phyloP scores from a whole-genome alignment of 1,140 invertebrate genomes.

The Neodiprion virginianus region DNA sequence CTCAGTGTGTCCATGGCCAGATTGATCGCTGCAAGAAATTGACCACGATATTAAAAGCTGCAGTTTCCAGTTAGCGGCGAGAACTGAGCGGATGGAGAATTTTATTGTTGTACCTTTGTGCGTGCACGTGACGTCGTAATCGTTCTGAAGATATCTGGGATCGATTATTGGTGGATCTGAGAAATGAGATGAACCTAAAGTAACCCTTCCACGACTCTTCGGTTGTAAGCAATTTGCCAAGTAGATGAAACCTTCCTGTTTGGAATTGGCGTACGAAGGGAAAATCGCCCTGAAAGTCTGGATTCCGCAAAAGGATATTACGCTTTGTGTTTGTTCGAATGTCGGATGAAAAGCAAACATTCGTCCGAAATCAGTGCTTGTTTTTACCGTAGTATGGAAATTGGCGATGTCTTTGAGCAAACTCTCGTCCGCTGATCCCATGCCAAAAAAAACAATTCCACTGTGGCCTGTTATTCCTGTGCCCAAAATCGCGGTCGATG shows the following conservation, averaged over 20 bases:
- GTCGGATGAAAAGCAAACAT: conserved; percentile 6
- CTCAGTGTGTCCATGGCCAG: conserved; percentile 64
- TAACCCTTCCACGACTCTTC: conserved; percentile 69
- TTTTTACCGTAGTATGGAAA: conserved; percentile 66
- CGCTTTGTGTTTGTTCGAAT: not conserved
- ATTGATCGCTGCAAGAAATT: conserved; percentile 63
- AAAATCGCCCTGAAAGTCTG: conserved; percentile 71
- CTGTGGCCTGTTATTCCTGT: conserved; percentile 60
- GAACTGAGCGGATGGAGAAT: not conserved
- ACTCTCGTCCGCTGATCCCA: conserved; percentile 72
- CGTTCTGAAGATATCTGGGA: conserved; percentile 73
- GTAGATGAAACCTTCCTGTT: conserved; percentile 73
- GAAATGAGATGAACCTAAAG: conserved; percentile 64
- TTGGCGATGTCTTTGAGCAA: conserved; percentile 72
- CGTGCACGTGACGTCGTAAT: conserved; percentile 69
- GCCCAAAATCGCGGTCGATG: conserved; percentile 69
- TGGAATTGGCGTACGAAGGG: conserved; percentile 67
- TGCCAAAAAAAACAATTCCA: conserved; percentile 69
- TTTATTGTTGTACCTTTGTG: conserved; percentile 60
- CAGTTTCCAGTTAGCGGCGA: not conserved
- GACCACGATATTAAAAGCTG: not conserved
- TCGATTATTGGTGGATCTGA: conserved; percentile 73
- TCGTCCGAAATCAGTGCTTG: conserved; percentile 4
- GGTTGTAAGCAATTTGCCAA: conserved; percentile 72
- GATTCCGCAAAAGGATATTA: conserved; percentile 25